These are phyloP conservation scores for Entomobrya multifasciata DNA, from an alignment of 2,888 invertebrate species.

Conservation along the genomic window DNA sequence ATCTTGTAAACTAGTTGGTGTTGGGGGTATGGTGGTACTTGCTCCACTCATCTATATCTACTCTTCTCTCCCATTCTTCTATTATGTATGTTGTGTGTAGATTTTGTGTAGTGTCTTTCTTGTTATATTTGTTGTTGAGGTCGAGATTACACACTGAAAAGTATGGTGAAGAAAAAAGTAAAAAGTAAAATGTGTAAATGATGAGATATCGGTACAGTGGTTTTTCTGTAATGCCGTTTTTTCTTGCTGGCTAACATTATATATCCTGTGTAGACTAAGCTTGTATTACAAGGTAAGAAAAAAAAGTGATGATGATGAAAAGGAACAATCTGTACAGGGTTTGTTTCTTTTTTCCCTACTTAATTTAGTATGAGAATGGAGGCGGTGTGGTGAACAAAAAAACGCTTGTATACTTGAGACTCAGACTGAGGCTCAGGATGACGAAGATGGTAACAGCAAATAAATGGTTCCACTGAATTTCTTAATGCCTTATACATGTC, in stretches of 20 bases:
- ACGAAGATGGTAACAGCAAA: conserved; percentile 9
- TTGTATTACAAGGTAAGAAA: background rate
- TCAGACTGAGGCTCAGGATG: background rate
- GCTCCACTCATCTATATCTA: background rate
- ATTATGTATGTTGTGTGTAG: background rate
- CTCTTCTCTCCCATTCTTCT: background rate
- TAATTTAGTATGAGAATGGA: conserved; percentile 24
- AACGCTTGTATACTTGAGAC: conserved; percentile 26
- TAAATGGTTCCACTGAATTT: conserved; percentile 21
- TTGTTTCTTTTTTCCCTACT: conserved; percentile 22
- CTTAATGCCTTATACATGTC: too few relatives aligned
- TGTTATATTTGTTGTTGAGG: background rate
- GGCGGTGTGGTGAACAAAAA: background rate
- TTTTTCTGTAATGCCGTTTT: conserved; percentile 35
- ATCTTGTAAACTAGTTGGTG: background rate
- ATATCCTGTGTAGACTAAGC: background rate
- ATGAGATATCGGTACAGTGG: conserved; percentile 31
- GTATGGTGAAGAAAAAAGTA: conserved; percentile 19
- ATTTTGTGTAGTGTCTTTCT: background rate
- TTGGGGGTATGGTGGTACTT: background rate
- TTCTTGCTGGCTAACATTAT: background rate
- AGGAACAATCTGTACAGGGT: conserved; percentile 43
- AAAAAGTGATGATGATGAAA: background rate
- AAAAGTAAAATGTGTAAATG: conserved; percentile 25
- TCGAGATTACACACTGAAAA: conserved; percentile 10